These are phyloP conservation scores for Zapus hudsonius DNA, from an alignment of 2,113 vertebrate genomes.

Conservation along the genomic window DNA sequence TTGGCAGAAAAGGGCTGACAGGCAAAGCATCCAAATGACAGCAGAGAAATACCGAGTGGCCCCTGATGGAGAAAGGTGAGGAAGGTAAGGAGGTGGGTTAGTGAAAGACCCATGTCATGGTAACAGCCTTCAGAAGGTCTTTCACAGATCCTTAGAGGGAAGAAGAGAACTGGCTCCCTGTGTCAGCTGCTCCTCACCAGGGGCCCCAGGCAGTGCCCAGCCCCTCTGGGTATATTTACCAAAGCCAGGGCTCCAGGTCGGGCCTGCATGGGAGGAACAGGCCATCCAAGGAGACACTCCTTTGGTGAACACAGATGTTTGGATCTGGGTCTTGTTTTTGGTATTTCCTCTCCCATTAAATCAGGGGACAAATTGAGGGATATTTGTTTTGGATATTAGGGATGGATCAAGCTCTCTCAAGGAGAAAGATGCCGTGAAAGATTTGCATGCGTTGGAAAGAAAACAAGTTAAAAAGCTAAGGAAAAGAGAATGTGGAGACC, in stretches of 20 bases:
- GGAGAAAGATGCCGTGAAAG: background rate
- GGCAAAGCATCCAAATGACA: background rate
- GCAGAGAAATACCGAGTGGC: background rate
- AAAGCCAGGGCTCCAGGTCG: background rate
- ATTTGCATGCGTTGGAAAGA: background rate
- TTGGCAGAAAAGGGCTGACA: too few relatives aligned
- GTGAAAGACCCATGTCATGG: background rate
- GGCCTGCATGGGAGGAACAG: background rate
- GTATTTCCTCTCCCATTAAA: background rate
- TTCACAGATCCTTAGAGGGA: background rate
- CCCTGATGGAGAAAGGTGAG: background rate
- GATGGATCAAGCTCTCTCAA: background rate
- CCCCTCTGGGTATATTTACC: background rate
- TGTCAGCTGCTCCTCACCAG: background rate
- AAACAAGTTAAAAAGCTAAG: background rate
- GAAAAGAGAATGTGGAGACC: background rate
- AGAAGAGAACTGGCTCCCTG: background rate
- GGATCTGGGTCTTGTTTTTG: background rate
- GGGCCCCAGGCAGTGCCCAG: background rate
- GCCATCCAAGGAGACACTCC: background rate
- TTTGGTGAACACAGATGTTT: background rate
- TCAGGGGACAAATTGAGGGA: background rate
- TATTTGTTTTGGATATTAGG: background rate
- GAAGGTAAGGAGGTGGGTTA: background rate
- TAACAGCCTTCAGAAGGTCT: background rate